Conservation (phyloP, 2,797 vertebrate genomes). For the Steatocranus sp. region DNA sequence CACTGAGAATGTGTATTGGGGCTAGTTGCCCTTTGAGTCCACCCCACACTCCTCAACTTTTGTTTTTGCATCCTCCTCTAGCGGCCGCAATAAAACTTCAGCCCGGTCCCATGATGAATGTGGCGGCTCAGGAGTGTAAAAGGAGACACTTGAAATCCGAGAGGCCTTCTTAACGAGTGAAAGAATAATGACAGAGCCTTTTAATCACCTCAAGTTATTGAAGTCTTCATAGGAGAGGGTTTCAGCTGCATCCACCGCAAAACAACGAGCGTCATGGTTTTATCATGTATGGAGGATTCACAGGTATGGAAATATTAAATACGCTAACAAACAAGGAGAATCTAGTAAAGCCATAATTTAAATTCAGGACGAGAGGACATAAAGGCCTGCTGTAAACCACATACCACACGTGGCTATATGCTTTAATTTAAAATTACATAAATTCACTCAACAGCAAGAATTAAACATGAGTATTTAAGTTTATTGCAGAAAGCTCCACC, state of each 20-base stretch:
- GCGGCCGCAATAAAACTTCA: conserved; percentile 88
- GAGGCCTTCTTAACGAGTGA: conserved; percentile 77
- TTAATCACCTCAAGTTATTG: conserved; percentile 73
- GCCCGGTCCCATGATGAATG: conserved; percentile 89
- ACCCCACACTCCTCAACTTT: conserved; percentile 82
- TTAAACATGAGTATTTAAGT: neutral
- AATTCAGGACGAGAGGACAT: neutral
- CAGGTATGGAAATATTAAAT: neutral
- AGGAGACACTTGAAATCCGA: conserved; percentile 99
- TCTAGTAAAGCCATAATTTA: neutral
- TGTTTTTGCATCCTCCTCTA: conserved; percentile 91
- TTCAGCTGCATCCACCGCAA: conserved; percentile 19
- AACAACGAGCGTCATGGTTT: conserved; percentile 9
- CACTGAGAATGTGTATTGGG: conserved; percentile 44
- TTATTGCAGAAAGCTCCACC: neutral
- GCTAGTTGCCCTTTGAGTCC: conserved; percentile 75
- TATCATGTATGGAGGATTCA: neutral
- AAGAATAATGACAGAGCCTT: conserved; percentile 73
- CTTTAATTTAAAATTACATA: neutral
- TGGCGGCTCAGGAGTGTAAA: conserved; percentile 91
- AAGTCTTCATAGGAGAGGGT: conserved; percentile 43
- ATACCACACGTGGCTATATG: neutral
- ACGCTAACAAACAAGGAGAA: neutral
- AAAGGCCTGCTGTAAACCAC: neutral
- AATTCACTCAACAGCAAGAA: neutral